A percentile compares a stretch with the other conserved stretches of the same genome.
Conservation (phyloP, 2,888 invertebrate species). For the Drosophila demipolita region DNA sequence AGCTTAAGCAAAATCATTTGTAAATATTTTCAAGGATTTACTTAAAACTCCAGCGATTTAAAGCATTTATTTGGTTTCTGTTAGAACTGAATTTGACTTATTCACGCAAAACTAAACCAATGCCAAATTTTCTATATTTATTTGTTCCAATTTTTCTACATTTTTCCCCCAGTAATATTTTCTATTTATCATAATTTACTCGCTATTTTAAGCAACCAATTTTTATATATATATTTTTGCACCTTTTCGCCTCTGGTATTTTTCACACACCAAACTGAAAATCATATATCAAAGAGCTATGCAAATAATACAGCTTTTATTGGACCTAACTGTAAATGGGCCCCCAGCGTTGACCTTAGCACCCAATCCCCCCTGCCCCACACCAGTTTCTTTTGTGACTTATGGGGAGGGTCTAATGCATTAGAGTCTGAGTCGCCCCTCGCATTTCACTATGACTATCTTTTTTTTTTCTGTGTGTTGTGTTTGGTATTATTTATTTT, state of each 20-base stretch:
- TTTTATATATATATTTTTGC: not conserved
- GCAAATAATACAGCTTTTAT: constrained; percentile 33
- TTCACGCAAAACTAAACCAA: not conserved
- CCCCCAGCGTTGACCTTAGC: constrained; percentile 23
- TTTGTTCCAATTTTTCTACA: not conserved
- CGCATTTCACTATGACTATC: constrained; percentile 24
- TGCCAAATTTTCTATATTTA: not conserved
- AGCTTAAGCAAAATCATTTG: constrained; percentile 2
- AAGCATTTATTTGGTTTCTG: not conserved
- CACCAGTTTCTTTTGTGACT: constrained; percentile 15
- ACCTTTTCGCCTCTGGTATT: constrained; percentile 4
- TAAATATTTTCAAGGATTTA: not conserved
- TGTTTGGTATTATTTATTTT: constrained; percentile 54
- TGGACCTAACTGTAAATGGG: not conserved
- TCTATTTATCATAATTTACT: not conserved
- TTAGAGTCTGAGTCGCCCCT: constrained; percentile 5
- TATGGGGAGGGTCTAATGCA: constrained; percentile 22
- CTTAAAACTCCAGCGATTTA: not conserved
- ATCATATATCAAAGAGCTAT: constrained; percentile 50
- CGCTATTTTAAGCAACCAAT: not conserved
- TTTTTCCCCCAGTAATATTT: not conserved
- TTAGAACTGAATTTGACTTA: not conserved
- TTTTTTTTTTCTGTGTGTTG: not conserved
- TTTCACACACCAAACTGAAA: constrained; percentile 29
- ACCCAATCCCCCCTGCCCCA: not conserved